Percentiles rank a stretch among this genome's conserved stretches.
phyloP scores from a whole-genome alignment of 92 coral and sea anemone species.

The Phenganax marumi region DNA sequence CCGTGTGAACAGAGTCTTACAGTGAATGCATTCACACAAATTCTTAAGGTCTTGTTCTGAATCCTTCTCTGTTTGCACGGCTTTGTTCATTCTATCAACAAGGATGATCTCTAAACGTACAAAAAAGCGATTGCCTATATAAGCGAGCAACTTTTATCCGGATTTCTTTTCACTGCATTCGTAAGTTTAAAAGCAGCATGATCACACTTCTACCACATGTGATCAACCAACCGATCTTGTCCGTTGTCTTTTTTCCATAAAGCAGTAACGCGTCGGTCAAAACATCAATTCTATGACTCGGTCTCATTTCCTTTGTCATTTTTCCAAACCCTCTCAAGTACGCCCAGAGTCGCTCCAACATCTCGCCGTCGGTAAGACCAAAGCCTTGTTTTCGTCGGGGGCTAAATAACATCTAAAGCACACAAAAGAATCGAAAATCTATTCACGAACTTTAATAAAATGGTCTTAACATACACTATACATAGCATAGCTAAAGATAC shows the following conservation, averaged over 20 bases:
- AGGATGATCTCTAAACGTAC: not conserved
- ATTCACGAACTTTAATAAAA: not conserved
- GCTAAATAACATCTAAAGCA: conserved; percentile 1
- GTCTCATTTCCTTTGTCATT: conserved; percentile 26
- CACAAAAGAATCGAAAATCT: not conserved
- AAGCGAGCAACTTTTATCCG: too few species aligned
- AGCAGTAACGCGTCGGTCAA: conserved; percentile 10
- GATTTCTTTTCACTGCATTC: too few species aligned
- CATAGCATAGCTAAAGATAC: too few species aligned
- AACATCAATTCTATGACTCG: conserved; percentile 22
- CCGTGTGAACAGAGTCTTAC: not conserved
- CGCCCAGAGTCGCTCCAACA: conserved; percentile 18
- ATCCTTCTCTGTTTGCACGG: not conserved
- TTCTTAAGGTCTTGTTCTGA: not conserved
- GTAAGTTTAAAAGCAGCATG: too few species aligned
- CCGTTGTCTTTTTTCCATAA: not conserved
- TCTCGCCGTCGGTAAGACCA: conserved; percentile 21
- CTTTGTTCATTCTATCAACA: conserved; percentile 10
- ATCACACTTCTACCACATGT: too few species aligned
- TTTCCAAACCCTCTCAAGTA: not conserved
- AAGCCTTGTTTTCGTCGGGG: conserved; percentile 1
- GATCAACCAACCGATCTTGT: not conserved
- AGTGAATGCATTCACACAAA: conserved; percentile 7
- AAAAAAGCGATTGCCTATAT: too few species aligned
- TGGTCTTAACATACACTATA: not conserved